These are phyloP conservation scores for Elysia chlorotica DNA, from an alignment of 1,140 invertebrate genomes.

Conservation along the genomic window DNA sequence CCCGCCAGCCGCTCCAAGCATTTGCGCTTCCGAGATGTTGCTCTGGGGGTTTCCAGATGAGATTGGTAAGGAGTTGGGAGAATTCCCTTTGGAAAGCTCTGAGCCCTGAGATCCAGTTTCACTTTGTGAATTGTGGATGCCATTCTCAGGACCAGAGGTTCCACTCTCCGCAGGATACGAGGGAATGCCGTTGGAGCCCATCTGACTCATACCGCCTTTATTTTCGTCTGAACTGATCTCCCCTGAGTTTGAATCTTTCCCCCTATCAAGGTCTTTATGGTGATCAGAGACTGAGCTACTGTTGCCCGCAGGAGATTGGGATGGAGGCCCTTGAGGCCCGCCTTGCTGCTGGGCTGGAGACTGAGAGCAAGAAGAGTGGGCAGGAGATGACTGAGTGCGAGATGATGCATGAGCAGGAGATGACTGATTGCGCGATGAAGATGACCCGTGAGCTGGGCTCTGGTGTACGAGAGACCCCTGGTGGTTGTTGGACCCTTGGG, in stretches of 20 bases:
- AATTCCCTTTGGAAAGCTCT: constrained; percentile 14
- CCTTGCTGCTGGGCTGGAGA: constrained; percentile 16
- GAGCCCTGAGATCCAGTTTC: constrained; percentile 17
- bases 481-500: constrained; percentile 18
- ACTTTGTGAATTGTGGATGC: constrained; percentile 7
- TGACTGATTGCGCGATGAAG: constrained; percentile 7
- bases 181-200: constrained; percentile 16
- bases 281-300: neutral
- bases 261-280: neutral
- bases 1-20: neutral
- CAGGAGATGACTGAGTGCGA: constrained; percentile 11
- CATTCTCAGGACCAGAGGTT: constrained; percentile 15
- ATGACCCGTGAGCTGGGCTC: constrained; percentile 2
- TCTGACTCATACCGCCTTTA: constrained; percentile 5
- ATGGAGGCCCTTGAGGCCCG: neutral
- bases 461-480: neutral
- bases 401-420: constrained; percentile 10
- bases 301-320: constrained; percentile 7
- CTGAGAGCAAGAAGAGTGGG: constrained; percentile 16
- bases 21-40: neutral
- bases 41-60: constrained; percentile 12
- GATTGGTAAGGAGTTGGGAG: neutral
- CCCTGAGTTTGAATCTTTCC: neutral
- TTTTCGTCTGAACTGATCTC: constrained; percentile 1
- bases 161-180: neutral